Conservation (phyloP, 2,113 vertebrate species). For the Eulemur rufifrons region DNA sequence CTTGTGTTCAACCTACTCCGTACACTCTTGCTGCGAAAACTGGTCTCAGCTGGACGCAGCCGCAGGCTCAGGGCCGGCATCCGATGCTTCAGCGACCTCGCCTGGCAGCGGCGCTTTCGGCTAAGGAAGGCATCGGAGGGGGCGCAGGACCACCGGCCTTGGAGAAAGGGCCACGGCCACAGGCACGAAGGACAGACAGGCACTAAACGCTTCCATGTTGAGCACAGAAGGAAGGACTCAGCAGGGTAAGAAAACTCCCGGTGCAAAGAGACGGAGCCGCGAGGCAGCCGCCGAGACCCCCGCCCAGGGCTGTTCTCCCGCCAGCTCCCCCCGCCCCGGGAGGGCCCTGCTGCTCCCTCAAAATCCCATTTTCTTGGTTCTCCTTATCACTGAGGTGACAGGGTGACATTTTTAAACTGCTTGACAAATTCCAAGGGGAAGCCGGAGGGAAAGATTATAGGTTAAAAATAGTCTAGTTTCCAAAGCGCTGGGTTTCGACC, state of each 20-base stretch:
- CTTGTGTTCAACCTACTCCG: rapidly evolving
- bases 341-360: not conserved
- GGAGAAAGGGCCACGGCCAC: no score
- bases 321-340: not conserved
- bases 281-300: rapidly evolving
- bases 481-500: not conserved
- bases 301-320: not conserved
- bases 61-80: not conserved
- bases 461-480: slow-evolving; percentile 36
- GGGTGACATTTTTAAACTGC: slow-evolving; percentile 56
- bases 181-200: no score
- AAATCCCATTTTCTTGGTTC: slow-evolving; percentile 42
- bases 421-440: slow-evolving; percentile 19
- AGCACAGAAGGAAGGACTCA: not conserved
- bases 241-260: not conserved
- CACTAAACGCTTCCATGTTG: rapidly evolving
- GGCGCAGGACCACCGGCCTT: rapidly evolving
- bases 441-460: not conserved
- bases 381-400: slow-evolving; percentile 45
- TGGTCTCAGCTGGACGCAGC: rapidly evolving
- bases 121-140: rapidly evolving
- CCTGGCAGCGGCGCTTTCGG: rapidly evolving
- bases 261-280: not conserved
- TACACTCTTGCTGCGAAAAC: rapidly evolving
- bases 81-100: not conserved